A percentile compares a stretch with the other conserved stretches of the same genome.
Conservation (phyloP, 2,888 invertebrate genomes). For the Synergus gifuensis region DNA sequence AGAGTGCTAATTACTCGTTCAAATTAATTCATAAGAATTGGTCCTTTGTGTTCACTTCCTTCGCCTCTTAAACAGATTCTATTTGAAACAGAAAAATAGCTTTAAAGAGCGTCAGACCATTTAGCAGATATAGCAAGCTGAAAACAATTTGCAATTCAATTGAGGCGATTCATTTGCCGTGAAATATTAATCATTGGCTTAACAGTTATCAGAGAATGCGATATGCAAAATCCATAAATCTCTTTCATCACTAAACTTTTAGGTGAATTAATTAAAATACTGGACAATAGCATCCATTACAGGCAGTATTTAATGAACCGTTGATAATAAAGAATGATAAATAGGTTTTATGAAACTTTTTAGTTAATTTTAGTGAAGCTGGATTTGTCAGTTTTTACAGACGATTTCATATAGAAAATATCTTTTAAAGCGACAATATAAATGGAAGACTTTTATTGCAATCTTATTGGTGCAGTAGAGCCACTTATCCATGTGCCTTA, state of each 20-base stretch:
- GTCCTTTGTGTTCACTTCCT: not conserved
- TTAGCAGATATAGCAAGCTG: constrained; percentile 52
- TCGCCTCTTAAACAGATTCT: not conserved
- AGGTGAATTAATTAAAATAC: not conserved
- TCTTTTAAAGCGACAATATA: not conserved
- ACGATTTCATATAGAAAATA: not conserved
- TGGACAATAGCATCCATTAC: not conserved
- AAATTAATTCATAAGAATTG: not conserved
- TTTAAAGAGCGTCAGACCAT: constrained; percentile 20
- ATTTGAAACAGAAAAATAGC: not conserved
- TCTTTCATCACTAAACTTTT: not conserved
- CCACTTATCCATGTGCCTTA: constrained; percentile 12
- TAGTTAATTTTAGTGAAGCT: not conserved
- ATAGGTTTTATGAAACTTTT: not conserved
- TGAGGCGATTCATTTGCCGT: constrained; percentile 56
- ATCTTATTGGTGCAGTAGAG: not conserved
- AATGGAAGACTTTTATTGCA: not conserved
- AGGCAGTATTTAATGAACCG: not conserved
- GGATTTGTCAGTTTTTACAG: not conserved
- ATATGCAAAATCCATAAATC: not conserved
- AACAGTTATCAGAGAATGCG: constrained; percentile 9
- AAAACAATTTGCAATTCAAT: constrained; percentile 61
- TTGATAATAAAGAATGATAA: not conserved
- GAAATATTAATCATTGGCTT: constrained; percentile 58
- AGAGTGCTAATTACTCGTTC: not conserved